These are phyloP conservation scores for Macaria notata DNA, from an alignment of 2,888 invertebrate genomes.

Conservation along the genomic window DNA sequence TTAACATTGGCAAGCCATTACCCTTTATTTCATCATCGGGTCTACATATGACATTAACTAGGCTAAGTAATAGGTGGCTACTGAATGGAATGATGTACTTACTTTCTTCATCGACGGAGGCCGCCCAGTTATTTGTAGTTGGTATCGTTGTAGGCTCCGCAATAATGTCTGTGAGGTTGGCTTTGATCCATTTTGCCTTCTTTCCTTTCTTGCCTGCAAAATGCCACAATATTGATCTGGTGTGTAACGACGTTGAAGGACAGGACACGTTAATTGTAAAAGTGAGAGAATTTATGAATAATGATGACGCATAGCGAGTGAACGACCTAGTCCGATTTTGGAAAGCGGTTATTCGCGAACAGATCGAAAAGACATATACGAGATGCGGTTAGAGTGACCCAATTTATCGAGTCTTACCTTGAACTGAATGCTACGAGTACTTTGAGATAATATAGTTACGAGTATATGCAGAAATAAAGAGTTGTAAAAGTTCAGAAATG, in stretches of 20 bases:
- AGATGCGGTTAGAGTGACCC: slow-evolving; percentile 40
- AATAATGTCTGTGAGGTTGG: slow-evolving; percentile 91
- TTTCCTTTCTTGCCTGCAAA: slow-evolving; percentile 90
- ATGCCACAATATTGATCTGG: slow-evolving; percentile 32
- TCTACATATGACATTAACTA: slow-evolving; percentile 19
- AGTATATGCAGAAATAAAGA: slow-evolving; percentile 42
- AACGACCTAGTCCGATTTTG: slow-evolving; percentile 72
- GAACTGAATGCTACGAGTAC: slow-evolving; percentile 30
- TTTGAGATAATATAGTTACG: slow-evolving; percentile 32
- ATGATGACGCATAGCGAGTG: slow-evolving; percentile 74
- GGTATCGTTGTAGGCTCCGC: slow-evolving; percentile 85
- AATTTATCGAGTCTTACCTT: slow-evolving; percentile 37
- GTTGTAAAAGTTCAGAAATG: slow-evolving; percentile 61
- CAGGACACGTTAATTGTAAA: slow-evolving; percentile 32
- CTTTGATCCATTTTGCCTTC: slow-evolving; percentile 92
- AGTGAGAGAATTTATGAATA: slow-evolving; percentile 56
- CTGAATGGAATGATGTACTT: slow-evolving; percentile 50
- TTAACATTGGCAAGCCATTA: slow-evolving; percentile 85
- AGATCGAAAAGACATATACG: slow-evolving; percentile 43
- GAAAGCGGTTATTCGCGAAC: slow-evolving; percentile 71
- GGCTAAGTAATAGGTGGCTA: background rate
- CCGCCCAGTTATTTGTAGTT: slow-evolving; percentile 88
- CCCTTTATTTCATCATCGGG: slow-evolving; percentile 75
- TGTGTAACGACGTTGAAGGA: slow-evolving; percentile 26
- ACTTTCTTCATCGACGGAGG: slow-evolving; percentile 92